Evolutionary conservation across 2,797 vertebrate species (phyloP), one percentile per base, ranked within the genome.

Genomic region (Rhinella marina): DNA sequence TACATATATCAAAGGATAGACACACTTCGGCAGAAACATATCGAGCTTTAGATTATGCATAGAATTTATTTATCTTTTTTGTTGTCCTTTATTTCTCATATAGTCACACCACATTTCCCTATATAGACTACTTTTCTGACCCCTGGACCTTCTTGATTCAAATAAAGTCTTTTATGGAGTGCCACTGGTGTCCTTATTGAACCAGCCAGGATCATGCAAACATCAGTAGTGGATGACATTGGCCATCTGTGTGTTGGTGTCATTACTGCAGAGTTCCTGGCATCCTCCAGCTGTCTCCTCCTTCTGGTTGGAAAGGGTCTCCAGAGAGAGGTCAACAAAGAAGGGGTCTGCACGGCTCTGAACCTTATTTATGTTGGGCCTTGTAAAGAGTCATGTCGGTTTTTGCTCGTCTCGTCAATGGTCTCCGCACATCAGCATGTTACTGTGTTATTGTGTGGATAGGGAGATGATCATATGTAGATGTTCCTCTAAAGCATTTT

Each of bases 171-270:
- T 87, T 81, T 41, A 66, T 25, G 61, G 50, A 29, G 27, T 48
- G 62, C 48, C 75, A 72, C 25, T 75, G 79, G 48, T 52, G 54
- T 72, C 25, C 64, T 75, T 73, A 88, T 81, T 88, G 88, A 75
- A n/a, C 68, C 64, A 80, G 82, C 32, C 77, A 76, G 76, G 78
- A 77, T 81, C 57, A 75, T 82, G 50, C 25, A 29, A 81, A 61
- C 68, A 86, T 70, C 57, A 76, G 41, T 66, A 86, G 54, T 77
- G 70, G 56, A 88, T 57, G 78, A 85, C 83, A 89, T 73, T 78
- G 79, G 61, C 88, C 88, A 89, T 89, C 88, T 89, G 88, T 89
- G 84, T 82, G 84, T 85, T 56, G 48, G 83, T 82, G 87, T 88
- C 87, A 86, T 85, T 81, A 83, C 77, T 52, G 23, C 14, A 23